Conservation (phyloP, 2,797 vertebrate genomes). For the Molothrus aeneus region DNA sequence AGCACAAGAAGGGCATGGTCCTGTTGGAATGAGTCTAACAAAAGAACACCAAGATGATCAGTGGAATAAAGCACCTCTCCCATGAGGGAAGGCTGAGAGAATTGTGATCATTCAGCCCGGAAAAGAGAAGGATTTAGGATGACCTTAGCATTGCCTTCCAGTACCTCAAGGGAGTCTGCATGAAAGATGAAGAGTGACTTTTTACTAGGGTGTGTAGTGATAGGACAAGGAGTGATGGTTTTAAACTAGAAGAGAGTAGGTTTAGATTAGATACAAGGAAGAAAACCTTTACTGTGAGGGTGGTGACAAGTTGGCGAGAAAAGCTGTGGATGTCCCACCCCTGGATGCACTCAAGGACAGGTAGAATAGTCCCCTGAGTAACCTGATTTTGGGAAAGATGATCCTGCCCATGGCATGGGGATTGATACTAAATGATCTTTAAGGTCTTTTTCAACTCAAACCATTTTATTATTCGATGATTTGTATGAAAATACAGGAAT, state of each 20-base stretch:
- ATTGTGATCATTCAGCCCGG: too few species aligned
- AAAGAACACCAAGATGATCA: not conserved
- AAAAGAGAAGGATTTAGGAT: not conserved
- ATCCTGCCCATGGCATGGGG: too few species aligned
- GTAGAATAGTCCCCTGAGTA: not conserved
- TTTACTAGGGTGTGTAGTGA: not conserved
- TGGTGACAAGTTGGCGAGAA: not conserved
- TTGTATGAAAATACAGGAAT: not conserved
- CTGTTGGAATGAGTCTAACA: not conserved
- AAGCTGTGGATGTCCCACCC: not conserved
- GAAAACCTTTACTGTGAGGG: not conserved
- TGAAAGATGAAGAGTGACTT: too few species aligned
- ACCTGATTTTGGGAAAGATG: not conserved
- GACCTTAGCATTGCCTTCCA: not conserved
- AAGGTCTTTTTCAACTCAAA: not conserved
- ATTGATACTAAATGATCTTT: not conserved
- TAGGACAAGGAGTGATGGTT: not conserved
- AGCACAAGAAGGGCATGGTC: not conserved
- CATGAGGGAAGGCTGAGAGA: not conserved
- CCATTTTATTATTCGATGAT: not conserved
- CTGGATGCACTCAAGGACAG: not conserved
- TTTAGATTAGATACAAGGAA: not conserved
- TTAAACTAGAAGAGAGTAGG: not conserved
- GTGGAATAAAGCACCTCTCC: fast-evolving
- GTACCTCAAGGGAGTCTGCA: not conserved